Conservation (phyloP, 2,797 vertebrate genomes). For the Loris lydekkerianus region DNA sequence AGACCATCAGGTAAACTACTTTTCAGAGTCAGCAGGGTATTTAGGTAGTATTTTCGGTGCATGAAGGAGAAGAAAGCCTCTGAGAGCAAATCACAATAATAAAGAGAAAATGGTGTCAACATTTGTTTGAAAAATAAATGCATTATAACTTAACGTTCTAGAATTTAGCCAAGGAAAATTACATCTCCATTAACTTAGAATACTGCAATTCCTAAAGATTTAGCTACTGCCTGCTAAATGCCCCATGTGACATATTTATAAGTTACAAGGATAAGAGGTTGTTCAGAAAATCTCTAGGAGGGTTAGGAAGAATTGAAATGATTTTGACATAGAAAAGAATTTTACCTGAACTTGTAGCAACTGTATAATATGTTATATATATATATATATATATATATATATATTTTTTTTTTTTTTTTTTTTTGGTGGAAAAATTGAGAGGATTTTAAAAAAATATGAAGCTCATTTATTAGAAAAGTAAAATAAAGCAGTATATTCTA, state of each 20-base stretch:
- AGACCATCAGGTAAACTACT: slow-evolving; percentile 33
- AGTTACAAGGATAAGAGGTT: slow-evolving; percentile 69
- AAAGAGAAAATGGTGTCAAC: slow-evolving; percentile 71
- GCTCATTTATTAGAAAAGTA: slow-evolving; percentile 37
- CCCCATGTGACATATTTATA: slow-evolving; percentile 69
- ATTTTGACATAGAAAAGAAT: slow-evolving; percentile 68
- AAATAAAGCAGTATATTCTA: slow-evolving; percentile 44
- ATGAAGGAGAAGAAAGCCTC: slow-evolving; percentile 53
- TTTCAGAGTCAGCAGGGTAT: slow-evolving; percentile 60
- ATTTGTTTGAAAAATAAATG: slow-evolving; percentile 77
- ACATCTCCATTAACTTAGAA: slow-evolving; percentile 77
- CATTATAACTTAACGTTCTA: slow-evolving; percentile 78
- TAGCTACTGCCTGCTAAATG: slow-evolving; percentile 70
- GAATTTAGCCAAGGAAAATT: slow-evolving; percentile 76
- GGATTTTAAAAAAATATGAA: slow-evolving; percentile 14
- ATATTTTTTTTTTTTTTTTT: not conserved
- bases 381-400: too few species aligned
- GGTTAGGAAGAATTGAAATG: slow-evolving; percentile 65
- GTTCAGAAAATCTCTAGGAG: slow-evolving; percentile 74
- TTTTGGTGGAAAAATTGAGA: slow-evolving; percentile 1
- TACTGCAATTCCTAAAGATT: slow-evolving; percentile 69
- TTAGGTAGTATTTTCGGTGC: slow-evolving; percentile 66
- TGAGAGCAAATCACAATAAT: slow-evolving; percentile 75
- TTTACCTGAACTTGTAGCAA: slow-evolving; percentile 66
- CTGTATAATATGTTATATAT: not conserved